Evolutionary conservation across 2,888 invertebrate species (phyloP), one percentile per base, ranked within the genome.

Genomic region (Drosophila incognita): DNA sequence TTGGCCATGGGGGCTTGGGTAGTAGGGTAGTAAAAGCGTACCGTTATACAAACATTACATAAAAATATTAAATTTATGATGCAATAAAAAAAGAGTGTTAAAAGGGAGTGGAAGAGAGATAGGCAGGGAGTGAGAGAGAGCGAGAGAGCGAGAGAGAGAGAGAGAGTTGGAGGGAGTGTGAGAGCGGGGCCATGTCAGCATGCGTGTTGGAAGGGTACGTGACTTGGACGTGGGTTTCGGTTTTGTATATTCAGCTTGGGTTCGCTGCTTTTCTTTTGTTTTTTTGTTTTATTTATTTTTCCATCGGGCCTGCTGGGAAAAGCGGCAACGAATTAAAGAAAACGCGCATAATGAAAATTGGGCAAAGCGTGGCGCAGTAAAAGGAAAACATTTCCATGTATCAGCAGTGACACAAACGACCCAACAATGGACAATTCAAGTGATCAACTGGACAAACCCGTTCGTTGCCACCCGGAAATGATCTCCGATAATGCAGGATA

Each of bases 31-130:
- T 86, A 88, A 88, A 86, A 83, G 75, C 82, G 83, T 83, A 87
- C 87, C 78, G 87, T 87, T 90, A 88, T 90, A 80, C 90, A 87
- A 87, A 87, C 87, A 90, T 87, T 80, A 88, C 90, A 87, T 90
- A 87, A 90, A 90, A 87, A 87, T 87, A 90, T 90, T 87, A 90
- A 87, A 90, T 87, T 87, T 87, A 87, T 89, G 90, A 80, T 86
- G 87, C 87, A 82, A 87, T 87, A 90, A 87, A 87, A 89, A 79
- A 88, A 75, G 88, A 82, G 88, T 89, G 85, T 82, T 89, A 82
- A 85, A 80, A 82, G 77, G 56, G 67, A 68, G 68, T 8, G 36
- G 46, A 38, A 38, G 24, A 27, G 24, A 29, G 59, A 33, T 54
- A 36, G 36, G 11, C n/a, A 36, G 11, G 1, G 4, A 35, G 35